Base-by-base conservation (phyloP, 2,888 invertebrate genomes). In the Theodoxus fluviatilis region DNA sequence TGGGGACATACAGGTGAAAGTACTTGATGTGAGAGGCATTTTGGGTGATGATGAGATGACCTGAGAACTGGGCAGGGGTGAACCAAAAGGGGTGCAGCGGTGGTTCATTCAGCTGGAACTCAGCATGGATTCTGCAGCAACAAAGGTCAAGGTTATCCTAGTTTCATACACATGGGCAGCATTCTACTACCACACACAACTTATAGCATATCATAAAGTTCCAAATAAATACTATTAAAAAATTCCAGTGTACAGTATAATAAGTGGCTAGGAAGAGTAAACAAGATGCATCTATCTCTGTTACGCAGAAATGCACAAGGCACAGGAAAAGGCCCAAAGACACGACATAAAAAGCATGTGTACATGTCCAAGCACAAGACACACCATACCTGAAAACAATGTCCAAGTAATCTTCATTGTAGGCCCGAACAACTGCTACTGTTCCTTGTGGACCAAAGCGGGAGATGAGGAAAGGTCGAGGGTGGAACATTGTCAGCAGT, bases 61-160 rank as follows among this genome's bases (percentile, higher is more conserved):
- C 87, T 15, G 79, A 80, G 73, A 86, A 86, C 79, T 86, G 86
- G 6, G 79, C 85, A 9, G 87, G 87, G 3, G 85, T 86, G 76
- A 84, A 86, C 86, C 86, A 87, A 74, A 86, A 86, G 55, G 86
- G 86, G 57, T 80, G 75, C 68, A 76, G 76, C 6, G 86, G 86
- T 0, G 84, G 83, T 33, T 83, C 81, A 74, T 86, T 86, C 59
- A 87, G 74, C 77, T 87, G 87, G 72, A 83, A 87, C 74, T 87
- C 86, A 43, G 84, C 84, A 77, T 87, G 87, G 40, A 86, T 81
- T 69, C 86, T 86, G 78, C 6, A 75, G 66, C 12, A 38, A 64
- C 28, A 64, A 35, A 22, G 15, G 22, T 6, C 22, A 6, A 2
- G 6, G 7, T n/a, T n/a, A 64, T 2, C 3, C 38, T 37, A 37